Conservation (phyloP, 2,797 vertebrate species). For the Galago senegalensis region DNA sequence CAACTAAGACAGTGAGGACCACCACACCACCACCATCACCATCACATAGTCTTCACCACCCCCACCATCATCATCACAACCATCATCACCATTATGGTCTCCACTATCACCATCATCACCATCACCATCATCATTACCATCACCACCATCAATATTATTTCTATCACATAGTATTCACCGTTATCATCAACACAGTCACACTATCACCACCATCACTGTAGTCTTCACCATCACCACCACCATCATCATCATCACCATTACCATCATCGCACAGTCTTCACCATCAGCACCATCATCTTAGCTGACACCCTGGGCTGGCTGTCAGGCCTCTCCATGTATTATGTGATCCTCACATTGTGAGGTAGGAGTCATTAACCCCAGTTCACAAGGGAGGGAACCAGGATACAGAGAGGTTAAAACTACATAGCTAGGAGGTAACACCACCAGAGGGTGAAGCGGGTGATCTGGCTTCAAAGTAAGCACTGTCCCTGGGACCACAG, state of each 20-base stretch:
- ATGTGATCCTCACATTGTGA: not conserved
- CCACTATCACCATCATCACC: fast-evolving
- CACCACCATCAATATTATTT: no score
- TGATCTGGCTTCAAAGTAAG: not conserved
- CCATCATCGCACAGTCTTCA: not conserved
- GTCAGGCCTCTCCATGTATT: not conserved
- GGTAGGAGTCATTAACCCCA: not conserved
- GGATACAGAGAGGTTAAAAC: not conserved
- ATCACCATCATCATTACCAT: not conserved
- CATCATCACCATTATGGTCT: no score
- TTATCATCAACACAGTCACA: fast-evolving
- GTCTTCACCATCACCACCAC: not conserved
- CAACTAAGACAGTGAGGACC: not conserved
- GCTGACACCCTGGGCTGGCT: not conserved
- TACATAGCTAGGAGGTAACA: not conserved
- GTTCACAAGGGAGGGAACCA: not conserved
- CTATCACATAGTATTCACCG: not conserved
- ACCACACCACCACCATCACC: not conserved
- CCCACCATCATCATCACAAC: not conserved
- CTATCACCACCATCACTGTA: not conserved
- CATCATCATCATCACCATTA: no score
- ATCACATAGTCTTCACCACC: not conserved
- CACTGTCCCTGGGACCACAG: not conserved
- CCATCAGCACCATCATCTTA: not conserved
- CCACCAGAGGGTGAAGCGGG: no score